Evolutionary conservation across 2,797 vertebrate genomes (phyloP).

Genomic region (Danio aesculapii): DNA sequence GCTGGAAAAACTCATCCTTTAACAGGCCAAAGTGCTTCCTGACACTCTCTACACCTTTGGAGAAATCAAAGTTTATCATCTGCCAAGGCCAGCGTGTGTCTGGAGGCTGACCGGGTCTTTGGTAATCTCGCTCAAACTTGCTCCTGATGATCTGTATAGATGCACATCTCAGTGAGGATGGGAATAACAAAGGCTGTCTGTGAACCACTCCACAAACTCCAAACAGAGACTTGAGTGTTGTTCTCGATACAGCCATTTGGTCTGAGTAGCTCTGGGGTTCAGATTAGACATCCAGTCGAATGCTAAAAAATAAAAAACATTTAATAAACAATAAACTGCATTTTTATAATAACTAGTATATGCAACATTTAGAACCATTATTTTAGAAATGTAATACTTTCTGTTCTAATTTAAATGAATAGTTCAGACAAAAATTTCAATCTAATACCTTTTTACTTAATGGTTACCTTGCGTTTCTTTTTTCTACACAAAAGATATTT

Average conservation of each 20-base stretch:
- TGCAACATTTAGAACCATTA: not conserved
- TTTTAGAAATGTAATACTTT: too few relatives aligned
- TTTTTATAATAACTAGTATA: not conserved
- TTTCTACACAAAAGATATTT: too few relatives aligned
- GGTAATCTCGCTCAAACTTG: conserved; percentile 72
- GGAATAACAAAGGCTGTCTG: conserved; percentile 50
- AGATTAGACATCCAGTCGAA: conserved; percentile 40
- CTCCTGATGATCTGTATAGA: conserved; percentile 57
- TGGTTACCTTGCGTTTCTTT: too few relatives aligned
- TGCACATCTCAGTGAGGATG: conserved; percentile 34
- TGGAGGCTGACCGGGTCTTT: conserved; percentile 80
- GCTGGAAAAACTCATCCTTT: conserved; percentile 78
- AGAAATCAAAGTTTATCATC: conserved; percentile 78
- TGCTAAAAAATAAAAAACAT: conserved; percentile 42
- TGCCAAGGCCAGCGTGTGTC: conserved; percentile 77
- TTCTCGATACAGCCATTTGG: conserved; percentile 63
- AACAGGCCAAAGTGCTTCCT: conserved; percentile 81
- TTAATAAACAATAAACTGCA: not conserved
- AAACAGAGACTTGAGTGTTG: conserved; percentile 54
- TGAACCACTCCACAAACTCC: conserved; percentile 61
- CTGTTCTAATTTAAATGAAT: too few relatives aligned
- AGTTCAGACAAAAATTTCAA: too few relatives aligned
- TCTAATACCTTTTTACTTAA: too few relatives aligned
- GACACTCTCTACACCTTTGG: conserved; percentile 81
- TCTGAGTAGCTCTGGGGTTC: not conserved